A percentile compares a stretch with the other conserved stretches of the same genome.
Conservation (phyloP, 2,113 vertebrate species). For the Oryzias javanicus region DNA sequence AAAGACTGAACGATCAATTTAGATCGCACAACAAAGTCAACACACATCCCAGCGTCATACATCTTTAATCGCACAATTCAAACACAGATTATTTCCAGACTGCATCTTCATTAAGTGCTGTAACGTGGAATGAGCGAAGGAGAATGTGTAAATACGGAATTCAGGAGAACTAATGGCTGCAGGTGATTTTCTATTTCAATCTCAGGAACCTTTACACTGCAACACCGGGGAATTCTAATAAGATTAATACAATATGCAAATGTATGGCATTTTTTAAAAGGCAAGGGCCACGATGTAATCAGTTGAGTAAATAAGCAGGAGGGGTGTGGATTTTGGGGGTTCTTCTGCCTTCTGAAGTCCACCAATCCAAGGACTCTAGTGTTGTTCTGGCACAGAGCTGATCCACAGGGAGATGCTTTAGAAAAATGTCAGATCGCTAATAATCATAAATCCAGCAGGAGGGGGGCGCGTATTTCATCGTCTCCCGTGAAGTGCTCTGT, state of each 20-base stretch:
- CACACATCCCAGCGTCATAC: slow-evolving; percentile 10
- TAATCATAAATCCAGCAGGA: too few species aligned
- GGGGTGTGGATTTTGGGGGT: slow-evolving; percentile 37
- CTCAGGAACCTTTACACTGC: slow-evolving; percentile 70
- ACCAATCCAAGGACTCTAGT: too few species aligned
- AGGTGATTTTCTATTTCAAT: slow-evolving; percentile 78
- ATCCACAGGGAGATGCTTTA: too few species aligned
- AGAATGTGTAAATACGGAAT: slow-evolving; percentile 73
- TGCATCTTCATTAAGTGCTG: slow-evolving; percentile 45
- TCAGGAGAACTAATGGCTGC: slow-evolving; percentile 75
- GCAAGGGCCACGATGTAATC: slow-evolving; percentile 64
- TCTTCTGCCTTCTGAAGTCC: too few species aligned
- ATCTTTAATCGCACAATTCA: slow-evolving; percentile 33
- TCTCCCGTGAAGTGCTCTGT: background rate
- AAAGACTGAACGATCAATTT: too few species aligned
- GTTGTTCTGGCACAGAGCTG: too few species aligned
- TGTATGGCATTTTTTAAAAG: slow-evolving; percentile 74
- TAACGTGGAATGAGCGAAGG: slow-evolving; percentile 31
- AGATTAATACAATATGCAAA: slow-evolving; percentile 81
- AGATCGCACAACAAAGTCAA: too few species aligned
- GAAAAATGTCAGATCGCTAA: too few species aligned
- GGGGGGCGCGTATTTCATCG: too few species aligned
- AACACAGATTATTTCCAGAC: slow-evolving; percentile 38
- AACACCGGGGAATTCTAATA: slow-evolving; percentile 78
- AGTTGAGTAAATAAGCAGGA: slow-evolving; percentile 69